Base-by-base conservation (phyloP, 2,888 invertebrate species). In the Terebella lapidaria region DNA sequence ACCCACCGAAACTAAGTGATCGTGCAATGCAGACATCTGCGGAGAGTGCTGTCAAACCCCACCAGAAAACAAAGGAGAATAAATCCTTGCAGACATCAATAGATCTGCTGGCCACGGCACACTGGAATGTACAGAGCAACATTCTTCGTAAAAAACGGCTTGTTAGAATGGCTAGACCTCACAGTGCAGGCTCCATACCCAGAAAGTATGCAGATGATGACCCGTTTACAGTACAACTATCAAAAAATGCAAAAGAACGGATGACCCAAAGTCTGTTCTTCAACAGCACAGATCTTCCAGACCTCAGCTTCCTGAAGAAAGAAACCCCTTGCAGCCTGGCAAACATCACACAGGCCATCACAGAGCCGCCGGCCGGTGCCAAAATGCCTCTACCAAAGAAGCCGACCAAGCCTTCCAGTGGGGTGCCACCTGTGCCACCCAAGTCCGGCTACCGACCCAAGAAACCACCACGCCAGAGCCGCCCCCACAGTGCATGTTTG, bases 301-400 rank as follows among this genome's bases (percentile, higher is more conserved):
- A 68, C 47, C 58, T 68, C 24, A 66, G 67, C 56, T 68, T 68
- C 57, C 64, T 68, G 47, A 65, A 47, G 22, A 26, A 45, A 18
- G 18, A n/a, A 45, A 56, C 47, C 46, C 47, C 56, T 27, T n/a
- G 22, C 28, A 56, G 56, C 28, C 22, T 42, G 15, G 28, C 29
- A 15, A 25, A 53, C 27, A 18, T 26, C n/a, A 22, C n/a, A 47
- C 20, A 47, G 27, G 18, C 25, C 10, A 4, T 22, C 15, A 10
- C 10, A 10, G 5, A 10, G 5, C 29, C 53, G 5, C 27, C 26
- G 5, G 5, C 4, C 4, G 26, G 15, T 15, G 22, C n/a, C 4
- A 10, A 5, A 20, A 5, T 22, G 10, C 27, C 53, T 15, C 26
- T 25, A 10, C 53, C 53, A 5, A 27, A 26, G 10, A 4, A 10